A percentile compares a stretch with the other conserved stretches of the same genome.
Evolutionary conservation across 2,797 vertebrate genomes (phyloP).

Genomic region (Arnoldichthys spilopterus): DNA sequence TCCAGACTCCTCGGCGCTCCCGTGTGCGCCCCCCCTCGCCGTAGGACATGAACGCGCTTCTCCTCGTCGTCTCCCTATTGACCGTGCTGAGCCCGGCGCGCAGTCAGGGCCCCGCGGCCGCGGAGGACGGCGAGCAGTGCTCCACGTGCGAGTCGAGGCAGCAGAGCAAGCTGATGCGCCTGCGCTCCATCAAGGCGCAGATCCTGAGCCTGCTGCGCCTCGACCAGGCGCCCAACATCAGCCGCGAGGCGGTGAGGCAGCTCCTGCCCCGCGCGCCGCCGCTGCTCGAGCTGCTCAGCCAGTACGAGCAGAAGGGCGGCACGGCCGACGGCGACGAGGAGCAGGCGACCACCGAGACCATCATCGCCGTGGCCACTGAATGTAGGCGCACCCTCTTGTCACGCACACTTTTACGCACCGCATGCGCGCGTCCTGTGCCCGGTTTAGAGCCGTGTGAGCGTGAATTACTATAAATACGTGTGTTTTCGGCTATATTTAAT

Average conservation of each 20-base stretch:
- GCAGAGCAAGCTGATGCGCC: constrained; percentile 91
- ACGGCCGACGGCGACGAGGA: constrained; percentile 85
- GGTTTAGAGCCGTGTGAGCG: no score
- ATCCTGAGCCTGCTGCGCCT: constrained; percentile 86
- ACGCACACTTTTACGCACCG: no score
- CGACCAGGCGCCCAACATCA: constrained; percentile 89
- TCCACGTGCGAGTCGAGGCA: constrained; percentile 92
- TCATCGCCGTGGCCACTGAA: constrained; percentile 88
- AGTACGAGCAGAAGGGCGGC: constrained; percentile 70
- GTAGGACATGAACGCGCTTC: not conserved
- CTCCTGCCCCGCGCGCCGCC: constrained; percentile 88
- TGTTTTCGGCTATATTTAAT: no score
- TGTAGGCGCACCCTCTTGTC: constrained; percentile 75
- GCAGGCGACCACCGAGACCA: constrained; percentile 85
- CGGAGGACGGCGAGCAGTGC: constrained; percentile 85
- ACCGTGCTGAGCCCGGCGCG: not conserved
- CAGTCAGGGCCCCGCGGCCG: constrained; percentile 70
- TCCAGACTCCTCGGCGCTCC: constrained; percentile 70
- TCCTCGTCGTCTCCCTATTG: not conserved
- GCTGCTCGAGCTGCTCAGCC: constrained; percentile 83
- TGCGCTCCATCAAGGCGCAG: constrained; percentile 90
- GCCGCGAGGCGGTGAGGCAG: constrained; percentile 85
- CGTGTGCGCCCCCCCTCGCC: not conserved
- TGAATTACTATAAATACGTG: no score
- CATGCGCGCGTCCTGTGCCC: no score